Percentiles rank a stretch among this genome's conserved stretches.
phyloP scores from a whole-genome alignment of 2,888 invertebrate genomes.

The Itoplectis maculator region DNA sequence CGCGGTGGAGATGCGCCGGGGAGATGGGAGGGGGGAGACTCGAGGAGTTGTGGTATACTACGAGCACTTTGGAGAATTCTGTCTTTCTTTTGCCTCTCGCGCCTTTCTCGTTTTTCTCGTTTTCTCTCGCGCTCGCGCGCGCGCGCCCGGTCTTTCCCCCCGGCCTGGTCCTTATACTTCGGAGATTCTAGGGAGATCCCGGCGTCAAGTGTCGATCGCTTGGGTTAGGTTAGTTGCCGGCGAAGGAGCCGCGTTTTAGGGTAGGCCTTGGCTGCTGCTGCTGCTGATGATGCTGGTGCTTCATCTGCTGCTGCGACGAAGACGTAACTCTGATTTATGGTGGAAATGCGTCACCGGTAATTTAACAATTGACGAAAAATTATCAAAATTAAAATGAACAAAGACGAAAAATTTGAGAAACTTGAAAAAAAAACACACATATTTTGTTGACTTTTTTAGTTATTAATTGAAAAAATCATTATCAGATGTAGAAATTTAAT shows the following conservation, averaged over 20 bases:
- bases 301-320: neutral
- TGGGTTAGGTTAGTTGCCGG: constrained; percentile 66
- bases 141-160: too few species aligned
- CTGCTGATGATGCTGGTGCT: neutral
- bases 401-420: too few species aligned
- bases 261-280: constrained; percentile 42
- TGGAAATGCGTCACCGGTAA: too few species aligned
- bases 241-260: constrained; percentile 53
- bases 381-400: too few species aligned
- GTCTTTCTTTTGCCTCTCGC: constrained; percentile 1
- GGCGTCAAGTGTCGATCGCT: constrained; percentile 63
- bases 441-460: too few species aligned
- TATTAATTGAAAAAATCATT: too few species aligned
- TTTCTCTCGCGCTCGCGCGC: neutral
- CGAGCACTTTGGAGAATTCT: constrained; percentile 43
- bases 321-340: neutral
- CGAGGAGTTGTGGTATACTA: constrained; percentile 35
- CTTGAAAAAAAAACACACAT: too few species aligned
- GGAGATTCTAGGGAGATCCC: constrained; percentile 52
- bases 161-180: constrained; percentile 31
- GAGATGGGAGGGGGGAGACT: constrained; percentile 34
- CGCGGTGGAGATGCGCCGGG: too few species aligned
- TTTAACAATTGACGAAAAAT: neutral
- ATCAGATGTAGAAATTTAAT: too few species aligned
- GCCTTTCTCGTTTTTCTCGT: neutral